Percentiles rank a stretch among this genome's conserved stretches.
phyloP scores from a whole-genome alignment of 2,888 invertebrate species.

The Drosophila suboccidentalis region DNA sequence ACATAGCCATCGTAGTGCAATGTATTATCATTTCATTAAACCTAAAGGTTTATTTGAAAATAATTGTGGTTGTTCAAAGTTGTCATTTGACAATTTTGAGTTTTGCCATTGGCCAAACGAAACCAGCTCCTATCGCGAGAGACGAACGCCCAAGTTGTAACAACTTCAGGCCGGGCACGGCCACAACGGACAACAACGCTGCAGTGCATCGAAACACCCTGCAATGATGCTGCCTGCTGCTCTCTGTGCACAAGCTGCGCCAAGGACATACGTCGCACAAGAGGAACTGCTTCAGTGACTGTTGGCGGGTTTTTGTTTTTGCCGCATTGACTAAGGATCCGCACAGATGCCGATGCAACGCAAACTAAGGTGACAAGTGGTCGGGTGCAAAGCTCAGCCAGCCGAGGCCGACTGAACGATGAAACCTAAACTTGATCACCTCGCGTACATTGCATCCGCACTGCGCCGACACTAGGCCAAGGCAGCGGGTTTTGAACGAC shows the following conservation, averaged over 20 bases:
- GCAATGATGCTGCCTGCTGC: constrained; percentile 21
- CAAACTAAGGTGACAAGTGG: constrained; percentile 24
- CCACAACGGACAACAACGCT: constrained; percentile 1
- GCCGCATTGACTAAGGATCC: constrained; percentile 65
- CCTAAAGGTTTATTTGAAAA: not conserved
- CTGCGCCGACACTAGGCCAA: constrained; percentile 57
- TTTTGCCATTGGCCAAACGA: constrained; percentile 43
- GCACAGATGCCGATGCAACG: constrained; percentile 16
- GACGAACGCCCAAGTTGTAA: constrained; percentile 21
- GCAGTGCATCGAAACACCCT: constrained; percentile 25
- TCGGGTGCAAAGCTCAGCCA: not conserved
- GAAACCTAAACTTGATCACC: constrained; percentile 12
- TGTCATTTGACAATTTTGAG: constrained; percentile 20
- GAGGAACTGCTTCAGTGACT: constrained; percentile 40
- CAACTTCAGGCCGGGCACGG: constrained; percentile 9
- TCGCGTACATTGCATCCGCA: constrained; percentile 19
- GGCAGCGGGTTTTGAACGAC: constrained; percentile 60
- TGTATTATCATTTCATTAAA: constrained; percentile 10
- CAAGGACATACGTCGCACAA: constrained; percentile 39
- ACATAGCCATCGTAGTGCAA: constrained; percentile 80
- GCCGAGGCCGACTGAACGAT: constrained; percentile 24
- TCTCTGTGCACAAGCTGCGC: not conserved
- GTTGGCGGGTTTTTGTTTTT: constrained; percentile 51
- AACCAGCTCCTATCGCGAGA: constrained; percentile 45
- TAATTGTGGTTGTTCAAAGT: constrained; percentile 32